A percentile compares a stretch with the other conserved stretches of the same genome.
Conservation (phyloP, 2,113 vertebrate species). For the Atrichornis clamosus region DNA sequence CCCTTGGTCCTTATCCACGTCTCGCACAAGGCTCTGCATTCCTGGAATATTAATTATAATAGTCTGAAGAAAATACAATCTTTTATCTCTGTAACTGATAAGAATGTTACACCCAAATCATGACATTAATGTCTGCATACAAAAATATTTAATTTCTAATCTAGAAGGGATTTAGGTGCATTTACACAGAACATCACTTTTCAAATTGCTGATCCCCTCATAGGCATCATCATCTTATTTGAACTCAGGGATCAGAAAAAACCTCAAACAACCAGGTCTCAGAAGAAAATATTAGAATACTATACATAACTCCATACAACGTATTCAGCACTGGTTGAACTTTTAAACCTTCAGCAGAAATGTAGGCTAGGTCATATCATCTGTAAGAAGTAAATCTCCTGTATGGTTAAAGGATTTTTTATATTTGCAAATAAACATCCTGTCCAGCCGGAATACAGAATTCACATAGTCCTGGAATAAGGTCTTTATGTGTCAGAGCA, state of each 20-base stretch:
- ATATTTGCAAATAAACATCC: neutral
- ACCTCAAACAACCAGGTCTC: neutral
- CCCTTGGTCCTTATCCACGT: neutral
- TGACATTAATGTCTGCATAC: neutral
- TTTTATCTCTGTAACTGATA: neutral
- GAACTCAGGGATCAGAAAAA: neutral
- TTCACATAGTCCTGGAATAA: neutral
- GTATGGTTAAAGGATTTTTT: neutral
- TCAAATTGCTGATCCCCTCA: neutral
- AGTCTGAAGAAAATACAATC: neutral
- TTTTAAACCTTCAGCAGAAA: neutral
- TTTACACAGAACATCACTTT: neutral
- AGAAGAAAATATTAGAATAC: neutral
- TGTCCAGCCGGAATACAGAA: neutral
- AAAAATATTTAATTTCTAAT: neutral
- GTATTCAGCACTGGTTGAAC: neutral
- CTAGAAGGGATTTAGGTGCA: neutral
- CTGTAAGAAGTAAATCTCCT: neutral
- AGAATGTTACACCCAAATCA: neutral
- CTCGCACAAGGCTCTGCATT: neutral
- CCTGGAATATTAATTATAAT: neutral
- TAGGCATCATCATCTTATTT: neutral
- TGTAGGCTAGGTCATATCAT: neutral
- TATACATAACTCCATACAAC: neutral
- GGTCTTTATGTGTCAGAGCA: neutral